Conservation (phyloP, 2,113 vertebrate genomes). For the Grammomys dolichurus region DNA sequence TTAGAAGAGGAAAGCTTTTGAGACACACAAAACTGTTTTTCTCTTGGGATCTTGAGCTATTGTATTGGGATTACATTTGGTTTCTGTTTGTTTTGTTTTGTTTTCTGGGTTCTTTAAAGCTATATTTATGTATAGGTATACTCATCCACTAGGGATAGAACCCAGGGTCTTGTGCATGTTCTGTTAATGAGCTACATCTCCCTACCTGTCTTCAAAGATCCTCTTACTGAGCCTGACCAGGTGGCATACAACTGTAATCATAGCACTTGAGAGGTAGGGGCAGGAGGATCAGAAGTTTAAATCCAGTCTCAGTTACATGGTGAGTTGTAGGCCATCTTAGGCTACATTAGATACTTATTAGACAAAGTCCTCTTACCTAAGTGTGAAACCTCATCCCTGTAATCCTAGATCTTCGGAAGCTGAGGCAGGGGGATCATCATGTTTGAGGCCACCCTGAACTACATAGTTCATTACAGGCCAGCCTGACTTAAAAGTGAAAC, state of each 20-base stretch:
- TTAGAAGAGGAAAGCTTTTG: background rate
- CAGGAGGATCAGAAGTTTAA: background rate
- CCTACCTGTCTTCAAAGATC: background rate
- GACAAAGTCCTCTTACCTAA: background rate
- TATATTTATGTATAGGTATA: background rate
- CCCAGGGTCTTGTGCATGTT: background rate
- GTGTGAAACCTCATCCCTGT: background rate
- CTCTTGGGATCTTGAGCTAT: background rate
- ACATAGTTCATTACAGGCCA: background rate
- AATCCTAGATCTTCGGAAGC: background rate
- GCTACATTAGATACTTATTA: background rate
- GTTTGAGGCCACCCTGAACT: background rate
- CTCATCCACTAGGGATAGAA: background rate
- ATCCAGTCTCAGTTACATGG: background rate
- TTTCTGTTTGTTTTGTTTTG: background rate
- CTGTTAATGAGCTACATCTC: background rate
- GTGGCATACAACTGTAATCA: background rate
- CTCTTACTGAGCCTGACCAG: background rate
- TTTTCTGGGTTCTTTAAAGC: background rate
- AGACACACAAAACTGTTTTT: background rate
- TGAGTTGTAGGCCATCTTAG: background rate
- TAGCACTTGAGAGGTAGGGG: background rate
- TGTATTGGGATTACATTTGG: background rate
- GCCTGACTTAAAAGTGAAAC: background rate
- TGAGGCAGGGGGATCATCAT: background rate